Evolutionary conservation across 2,888 invertebrate species (phyloP), one percentile per base, ranked within the genome.

Genomic region (Periphyllus acericola): DNA sequence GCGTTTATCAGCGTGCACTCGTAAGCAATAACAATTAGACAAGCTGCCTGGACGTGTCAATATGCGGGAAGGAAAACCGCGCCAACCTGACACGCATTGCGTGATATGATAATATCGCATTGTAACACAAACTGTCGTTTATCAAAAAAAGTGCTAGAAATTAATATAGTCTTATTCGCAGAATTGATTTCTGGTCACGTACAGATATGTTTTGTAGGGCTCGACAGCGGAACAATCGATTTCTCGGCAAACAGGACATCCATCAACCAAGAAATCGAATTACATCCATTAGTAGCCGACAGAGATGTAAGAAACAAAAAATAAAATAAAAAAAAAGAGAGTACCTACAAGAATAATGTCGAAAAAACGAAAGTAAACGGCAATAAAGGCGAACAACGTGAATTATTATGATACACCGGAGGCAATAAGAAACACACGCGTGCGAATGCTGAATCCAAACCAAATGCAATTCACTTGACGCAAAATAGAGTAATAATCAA

Each of bases 201-300:
- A 72, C 0, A 34, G 1, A 72, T 72, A 72, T 46, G 11, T 14
- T 46, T 5, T 55, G 3, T 25, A 21, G 25, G 21, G 60, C 25
- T 21, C 34, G 34, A 72, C 34, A 36, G 21, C 5, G 11, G 21
- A 36, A 72, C 72, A 36, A 72, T 72, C 68, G 29, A 68, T 36
- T 72, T 72, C 17, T 36, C 32, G 32, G 17, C 2, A 21, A 36
- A 36, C 0, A 21, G 8, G 29, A 72, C 34, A 36, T 34, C 72
- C n/a, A 80, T 80, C 36, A 60, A 60, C 60, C 40, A 40, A 25
- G 25, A 32, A 60, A 60, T 36, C 60, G 72, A 72, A 81, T 40
- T 68, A 81, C 36, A 81, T 34, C 72, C 72, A 21, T 72, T 36
- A 72, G 21, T 6, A 36, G 34, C 17, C 19, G 34, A 29, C n/a